Percentiles rank a stretch among this genome's conserved stretches.
phyloP scores from a whole-genome alignment of 1,140 invertebrate genomes.

The Lordiphosa stackelbergi region DNA sequence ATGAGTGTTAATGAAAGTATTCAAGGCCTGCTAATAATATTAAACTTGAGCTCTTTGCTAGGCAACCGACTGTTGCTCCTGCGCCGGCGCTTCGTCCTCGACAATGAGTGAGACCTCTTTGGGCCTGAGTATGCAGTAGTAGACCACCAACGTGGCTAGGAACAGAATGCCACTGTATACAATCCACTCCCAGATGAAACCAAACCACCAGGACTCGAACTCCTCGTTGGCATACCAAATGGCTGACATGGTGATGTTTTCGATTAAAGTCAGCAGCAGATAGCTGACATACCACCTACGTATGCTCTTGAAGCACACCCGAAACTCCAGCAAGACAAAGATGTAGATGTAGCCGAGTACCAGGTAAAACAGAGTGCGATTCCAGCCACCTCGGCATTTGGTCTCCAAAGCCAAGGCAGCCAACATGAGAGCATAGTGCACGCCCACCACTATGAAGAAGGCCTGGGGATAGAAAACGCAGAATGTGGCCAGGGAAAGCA shows the following conservation, averaged over 20 bases:
- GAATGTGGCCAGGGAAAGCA: constrained; percentile 83
- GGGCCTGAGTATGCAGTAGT: constrained; percentile 79
- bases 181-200: constrained; percentile 79
- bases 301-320: constrained; percentile 84
- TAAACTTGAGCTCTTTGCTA: neutral
- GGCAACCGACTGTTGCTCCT: neutral
- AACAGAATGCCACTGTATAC: constrained; percentile 78
- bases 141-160: constrained; percentile 78
- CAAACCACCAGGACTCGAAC: constrained; percentile 81
- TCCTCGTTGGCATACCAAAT: constrained; percentile 82
- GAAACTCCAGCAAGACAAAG: constrained; percentile 86
- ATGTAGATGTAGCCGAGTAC: constrained; percentile 85
- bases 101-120: constrained; percentile 78
- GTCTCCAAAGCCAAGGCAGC: constrained; percentile 80
- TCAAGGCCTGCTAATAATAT: constrained; percentile 8
- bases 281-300: constrained; percentile 83
- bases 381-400: constrained; percentile 79
- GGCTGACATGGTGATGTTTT: constrained; percentile 82
- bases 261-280: constrained; percentile 81
- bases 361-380: constrained; percentile 79
- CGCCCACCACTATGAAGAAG: constrained; percentile 79
- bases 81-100: constrained; percentile 35
- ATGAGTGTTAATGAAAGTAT: constrained; percentile 14
- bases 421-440: constrained; percentile 81
- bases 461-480: constrained; percentile 82